These are phyloP conservation scores for Rousettus madagascariensis DNA, from an alignment of 2,797 vertebrate genomes.

Conservation along the genomic window DNA sequence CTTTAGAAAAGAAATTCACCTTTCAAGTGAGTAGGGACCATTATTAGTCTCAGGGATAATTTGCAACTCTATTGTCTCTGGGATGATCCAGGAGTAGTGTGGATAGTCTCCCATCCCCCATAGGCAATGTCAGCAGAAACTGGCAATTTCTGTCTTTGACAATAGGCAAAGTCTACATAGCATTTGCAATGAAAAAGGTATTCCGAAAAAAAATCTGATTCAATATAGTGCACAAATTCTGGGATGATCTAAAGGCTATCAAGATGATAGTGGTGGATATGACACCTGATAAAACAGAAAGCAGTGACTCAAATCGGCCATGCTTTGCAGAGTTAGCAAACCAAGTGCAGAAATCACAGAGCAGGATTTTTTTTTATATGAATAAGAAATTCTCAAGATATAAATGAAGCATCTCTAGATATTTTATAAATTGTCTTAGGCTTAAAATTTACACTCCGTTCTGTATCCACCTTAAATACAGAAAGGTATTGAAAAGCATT, in stretches of 20 bases:
- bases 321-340: background rate
- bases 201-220: background rate
- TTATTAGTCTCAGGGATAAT: background rate
- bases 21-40: background rate
- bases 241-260: background rate
- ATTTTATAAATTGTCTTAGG: background rate
- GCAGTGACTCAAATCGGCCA: background rate
- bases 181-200: background rate
- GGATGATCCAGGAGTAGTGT: background rate
- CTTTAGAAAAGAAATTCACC: background rate
- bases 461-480: background rate
- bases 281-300: background rate
- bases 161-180: background rate
- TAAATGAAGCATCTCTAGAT: background rate
- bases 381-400: background rate
- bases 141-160: background rate
- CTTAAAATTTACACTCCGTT: background rate
- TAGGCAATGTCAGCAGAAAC: background rate
- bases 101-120: background rate
- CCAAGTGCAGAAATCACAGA: background rate
- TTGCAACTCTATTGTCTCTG: background rate
- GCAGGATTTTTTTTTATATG: background rate
- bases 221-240: background rate
- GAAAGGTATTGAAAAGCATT: background rate
- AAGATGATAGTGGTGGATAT: background rate